Evolutionary conservation across 2,113 vertebrate species (phyloP), one percentile per base, ranked within the genome.

Genomic region (Brachyistius frenatus): DNA sequence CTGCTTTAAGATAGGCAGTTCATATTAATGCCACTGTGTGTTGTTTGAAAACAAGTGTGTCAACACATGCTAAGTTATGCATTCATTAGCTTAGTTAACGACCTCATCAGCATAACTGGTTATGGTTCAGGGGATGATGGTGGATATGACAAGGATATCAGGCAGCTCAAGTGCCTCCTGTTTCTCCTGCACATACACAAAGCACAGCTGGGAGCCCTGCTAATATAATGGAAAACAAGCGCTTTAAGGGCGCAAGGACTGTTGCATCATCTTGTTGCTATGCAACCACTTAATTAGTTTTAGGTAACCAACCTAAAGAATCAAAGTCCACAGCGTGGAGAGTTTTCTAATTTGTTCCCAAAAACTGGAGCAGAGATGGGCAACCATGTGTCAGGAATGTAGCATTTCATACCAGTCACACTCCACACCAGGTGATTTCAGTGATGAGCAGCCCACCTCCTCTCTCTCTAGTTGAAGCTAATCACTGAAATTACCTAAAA

Each of bases 251-350:
- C 4, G 1, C n/a, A 13, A 65, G 62, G 55, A 8, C 54, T 5
- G 41, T 55, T 61, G 74, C 55, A 68, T 87, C 57, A 55, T 14
- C 58, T 54, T 72, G 89, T 86, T 88, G 86, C 86, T 67, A 72
- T 49, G 87, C 85, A 81, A 89, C 75, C 35, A 0, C 71, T 66
- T 82, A 78, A 90, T 91, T 79, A 81, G 74, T 41, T 49, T 44
- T 39, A 11, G 68, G 60, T 68, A 49, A 37, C 71, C 66, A 71
- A 86, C 66, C 58, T 65, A 66, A 70, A 46, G 39, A 80, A 75
- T 64, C 53, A 62, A 70, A 67, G 33, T 23, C 23, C 23, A 23
- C 32, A 52, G 33, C 3, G 0, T 11, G 53, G 23, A 47, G 11
- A 65, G 58, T 47, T 77, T 76, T 72, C n/a, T 56, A 9, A 39